phyloP scores from a whole-genome alignment of 2,113 vertebrate genomes.

The Leuciscus idus region DNA sequence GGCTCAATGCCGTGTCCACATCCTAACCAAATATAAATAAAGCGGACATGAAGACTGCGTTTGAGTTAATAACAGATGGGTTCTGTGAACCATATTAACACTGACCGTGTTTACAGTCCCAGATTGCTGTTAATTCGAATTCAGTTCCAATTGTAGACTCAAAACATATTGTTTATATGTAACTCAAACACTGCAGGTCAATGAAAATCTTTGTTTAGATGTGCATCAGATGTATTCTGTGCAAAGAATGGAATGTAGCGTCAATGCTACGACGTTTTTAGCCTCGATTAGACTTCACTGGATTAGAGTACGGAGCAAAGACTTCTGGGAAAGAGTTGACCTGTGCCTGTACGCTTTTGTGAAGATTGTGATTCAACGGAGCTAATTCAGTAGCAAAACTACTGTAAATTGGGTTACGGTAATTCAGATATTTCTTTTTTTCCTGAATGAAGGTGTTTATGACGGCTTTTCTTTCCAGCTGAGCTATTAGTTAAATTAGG shows the following conservation, averaged over 20 bases:
- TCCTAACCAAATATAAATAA: conserved; percentile 43
- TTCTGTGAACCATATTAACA: conserved; percentile 17
- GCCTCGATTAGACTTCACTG: not conserved
- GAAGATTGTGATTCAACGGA: not conserved
- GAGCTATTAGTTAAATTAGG: not conserved
- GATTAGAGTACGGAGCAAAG: not conserved
- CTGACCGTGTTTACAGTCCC: not conserved
- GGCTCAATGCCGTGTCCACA: conserved; percentile 13
- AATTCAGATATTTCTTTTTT: not conserved
- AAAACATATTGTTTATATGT: conserved; percentile 12
- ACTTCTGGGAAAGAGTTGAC: not conserved
- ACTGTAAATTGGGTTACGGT: not conserved
- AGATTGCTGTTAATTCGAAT: conserved; percentile 13
- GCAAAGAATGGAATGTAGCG: not conserved
- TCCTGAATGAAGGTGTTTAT: not conserved
- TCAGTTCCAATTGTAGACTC: not conserved
- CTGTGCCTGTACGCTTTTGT: not conserved
- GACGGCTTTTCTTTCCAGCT: not conserved
- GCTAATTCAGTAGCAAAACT: not conserved
- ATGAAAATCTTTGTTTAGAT: not conserved
- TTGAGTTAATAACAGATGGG: conserved; percentile 27
- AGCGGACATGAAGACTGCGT: not conserved
- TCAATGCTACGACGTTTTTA: not conserved
- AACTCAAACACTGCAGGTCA: not conserved
- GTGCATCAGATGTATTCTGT: not conserved